phyloP scores from a whole-genome alignment of 1,140 invertebrate genomes.

The Paralvinella palmiformis region DNA sequence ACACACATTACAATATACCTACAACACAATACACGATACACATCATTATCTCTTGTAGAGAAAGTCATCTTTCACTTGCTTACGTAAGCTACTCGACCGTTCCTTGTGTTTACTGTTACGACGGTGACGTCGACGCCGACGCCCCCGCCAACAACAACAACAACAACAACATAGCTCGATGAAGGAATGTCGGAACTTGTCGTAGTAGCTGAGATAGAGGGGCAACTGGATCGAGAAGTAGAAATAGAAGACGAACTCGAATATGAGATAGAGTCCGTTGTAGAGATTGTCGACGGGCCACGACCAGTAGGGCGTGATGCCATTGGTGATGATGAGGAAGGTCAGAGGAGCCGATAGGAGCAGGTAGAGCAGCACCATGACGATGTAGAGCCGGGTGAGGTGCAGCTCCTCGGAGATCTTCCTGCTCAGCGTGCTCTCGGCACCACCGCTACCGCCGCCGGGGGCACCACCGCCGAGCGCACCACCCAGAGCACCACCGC shows the following conservation, averaged over 20 bases:
- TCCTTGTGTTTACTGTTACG: no score
- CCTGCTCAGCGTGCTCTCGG: conserved; percentile 31
- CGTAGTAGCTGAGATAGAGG: conserved; percentile 40
- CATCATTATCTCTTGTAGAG: no score
- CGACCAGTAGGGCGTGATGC: conserved; percentile 24
- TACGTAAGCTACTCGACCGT: no score
- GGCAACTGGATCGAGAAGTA: conserved; percentile 38
- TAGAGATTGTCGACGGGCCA: conserved; percentile 27
- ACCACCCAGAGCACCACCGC: no score
- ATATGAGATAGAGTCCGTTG: conserved; percentile 34
- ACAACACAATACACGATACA: no score
- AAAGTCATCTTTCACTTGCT: no score
- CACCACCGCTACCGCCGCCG: conserved; percentile 18
- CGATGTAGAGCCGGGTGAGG: conserved; percentile 32
- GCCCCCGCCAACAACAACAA: not conserved
- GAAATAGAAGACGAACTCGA: conserved; percentile 36
- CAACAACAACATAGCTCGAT: conserved; percentile 34
- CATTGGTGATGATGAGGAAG: conserved; percentile 29
- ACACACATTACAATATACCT: no score
- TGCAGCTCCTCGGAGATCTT: conserved; percentile 36
- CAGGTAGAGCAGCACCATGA: conserved; percentile 28
- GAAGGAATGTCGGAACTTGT: conserved; percentile 35
- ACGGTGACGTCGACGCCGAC: no score
- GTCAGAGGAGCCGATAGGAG: conserved; percentile 33
- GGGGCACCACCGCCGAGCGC: conserved; percentile 20